Base-by-base conservation (phyloP, 2,797 vertebrate species). In the Falco naumanni region DNA sequence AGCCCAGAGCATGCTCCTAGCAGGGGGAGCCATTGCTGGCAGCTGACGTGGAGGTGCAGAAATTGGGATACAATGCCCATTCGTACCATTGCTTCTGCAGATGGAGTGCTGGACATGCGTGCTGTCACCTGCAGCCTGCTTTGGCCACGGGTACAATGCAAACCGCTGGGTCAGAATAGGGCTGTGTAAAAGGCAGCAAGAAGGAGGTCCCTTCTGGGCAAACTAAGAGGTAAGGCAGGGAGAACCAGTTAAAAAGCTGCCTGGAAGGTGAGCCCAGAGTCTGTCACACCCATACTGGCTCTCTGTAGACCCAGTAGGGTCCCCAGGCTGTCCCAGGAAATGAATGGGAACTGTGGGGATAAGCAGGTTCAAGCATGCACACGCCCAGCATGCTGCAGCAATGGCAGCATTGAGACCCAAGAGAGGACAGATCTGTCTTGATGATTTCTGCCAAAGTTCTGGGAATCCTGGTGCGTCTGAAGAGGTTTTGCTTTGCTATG, bases 101-200 rank as follows among this genome's bases (percentile, higher is more conserved):
- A 17, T 22, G 41, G 70, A 34, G 26, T 0, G 1, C 34, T 50
- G 79, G 56, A 54, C 17, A 1, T 1, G 29, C 0, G 3, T 34
- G 64, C 50, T 69, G 41, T 37, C 54, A 21, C 43, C 53, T 28
- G 28, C 50, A 43, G 43, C 41, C 34, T 0, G 3, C 29, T 13
- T 41, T 56, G 66, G 65, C 48, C 17, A 3, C 29, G 11, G 29
- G 19, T 47, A 25, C 8, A 5, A 13, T 21, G 17, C 48, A 56
- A 34, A 39, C 45, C 33, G 39, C 39, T 33, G 37, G 48, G 45
- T 59, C 61, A 37, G 24, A 51, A 37, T 15, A 48, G 50, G 43
- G 20, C 12, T 16, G 26, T 39, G 76, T 37, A 22, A 74, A 60
- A 51, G 15, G 28, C 1, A 3, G 31, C 34, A 69, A 22, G 26